Evolutionary conservation across 92 coral and sea anemone species (phyloP), one percentile per base, ranked within the genome.

Genomic region (Plumapathes pennacea): DNA sequence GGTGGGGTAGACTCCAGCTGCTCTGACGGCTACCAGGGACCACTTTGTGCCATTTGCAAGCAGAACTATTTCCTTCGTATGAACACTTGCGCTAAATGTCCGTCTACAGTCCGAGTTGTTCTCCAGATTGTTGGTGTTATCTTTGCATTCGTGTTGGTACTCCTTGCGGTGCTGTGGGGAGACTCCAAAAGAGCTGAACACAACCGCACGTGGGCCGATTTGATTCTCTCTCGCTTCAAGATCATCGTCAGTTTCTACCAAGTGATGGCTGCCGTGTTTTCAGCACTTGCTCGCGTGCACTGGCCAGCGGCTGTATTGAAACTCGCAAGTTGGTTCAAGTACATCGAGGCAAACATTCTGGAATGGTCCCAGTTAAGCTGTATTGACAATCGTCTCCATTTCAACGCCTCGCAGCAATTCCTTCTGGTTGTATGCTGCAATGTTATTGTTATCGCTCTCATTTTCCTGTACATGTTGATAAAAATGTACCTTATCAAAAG

Each of bases 101-200:
- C 75, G 19, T 11, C 54, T 9, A 17, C 20, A 17, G 25, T 57
- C 13, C 34, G 45, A 2, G 45, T 65, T 38, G 12, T 60, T 3
- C 34, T 55, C n/a, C 52, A 56, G 14, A 41, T 57, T 36, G 29
- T 69, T 30, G 72, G 64, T 4, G 85, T 79, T 11, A 55, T 64
- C 12, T 52, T 62, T 11, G 17, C 58, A 26, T 79, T 79, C 49
- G 62, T 36, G 3, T 25, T 61, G 32, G 67, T 79, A 0, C 46
- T 79, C 11, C 41, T 58, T 15, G 85, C 68, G 21, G 73, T 79
- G n/a, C 9, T 71, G 34, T 54, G 80, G 74, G 85, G 85, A 5
- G 85, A 79, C 61, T 31, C 59, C 14, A 64, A 51, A 25, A 37
- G 72, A n/a, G 59, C 72, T 1, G 72, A 49, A 38, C 34, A 50